Conservation (phyloP, 2,888 invertebrate genomes). For the Diarsia dahlii region DNA sequence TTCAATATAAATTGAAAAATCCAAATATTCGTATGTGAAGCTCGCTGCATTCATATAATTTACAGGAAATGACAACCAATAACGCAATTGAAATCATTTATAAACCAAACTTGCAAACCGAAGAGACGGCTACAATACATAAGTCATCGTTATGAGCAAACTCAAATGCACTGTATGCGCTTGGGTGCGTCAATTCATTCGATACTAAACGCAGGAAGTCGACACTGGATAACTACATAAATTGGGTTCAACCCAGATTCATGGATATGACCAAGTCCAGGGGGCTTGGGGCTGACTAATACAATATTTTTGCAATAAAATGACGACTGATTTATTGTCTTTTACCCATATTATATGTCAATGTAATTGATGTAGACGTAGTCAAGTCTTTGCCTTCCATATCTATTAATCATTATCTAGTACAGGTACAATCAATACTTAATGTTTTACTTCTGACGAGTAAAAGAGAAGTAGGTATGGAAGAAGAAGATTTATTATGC, state of each 20-base stretch:
- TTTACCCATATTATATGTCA: too few relatives aligned
- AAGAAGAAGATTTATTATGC: too few relatives aligned
- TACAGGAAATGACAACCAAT: neutral
- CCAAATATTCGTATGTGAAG: neutral
- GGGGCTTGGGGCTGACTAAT: neutral
- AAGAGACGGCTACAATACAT: neutral
- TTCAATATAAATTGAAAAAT: neutral
- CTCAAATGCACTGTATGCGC: neutral
- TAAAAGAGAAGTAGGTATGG: too few relatives aligned
- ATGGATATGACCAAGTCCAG: neutral
- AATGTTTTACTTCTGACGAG: too few relatives aligned
- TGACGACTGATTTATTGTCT: neutral
- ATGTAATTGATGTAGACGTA: neutral
- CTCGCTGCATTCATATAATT: neutral
- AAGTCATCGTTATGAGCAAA: neutral
- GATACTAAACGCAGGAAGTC: neutral
- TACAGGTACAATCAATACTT: neutral
- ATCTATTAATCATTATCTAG: neutral
- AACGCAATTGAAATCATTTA: neutral
- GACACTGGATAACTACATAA: neutral
- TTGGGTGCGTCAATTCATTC: neutral
- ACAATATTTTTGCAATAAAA: neutral
- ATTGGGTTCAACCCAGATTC: neutral
- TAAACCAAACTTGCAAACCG: neutral
- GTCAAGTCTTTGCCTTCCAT: neutral